Percentiles rank a stretch among this genome's conserved stretches.
phyloP scores from a whole-genome alignment of 2,888 invertebrate species.

The Rhogogaster chlorosoma region DNA sequence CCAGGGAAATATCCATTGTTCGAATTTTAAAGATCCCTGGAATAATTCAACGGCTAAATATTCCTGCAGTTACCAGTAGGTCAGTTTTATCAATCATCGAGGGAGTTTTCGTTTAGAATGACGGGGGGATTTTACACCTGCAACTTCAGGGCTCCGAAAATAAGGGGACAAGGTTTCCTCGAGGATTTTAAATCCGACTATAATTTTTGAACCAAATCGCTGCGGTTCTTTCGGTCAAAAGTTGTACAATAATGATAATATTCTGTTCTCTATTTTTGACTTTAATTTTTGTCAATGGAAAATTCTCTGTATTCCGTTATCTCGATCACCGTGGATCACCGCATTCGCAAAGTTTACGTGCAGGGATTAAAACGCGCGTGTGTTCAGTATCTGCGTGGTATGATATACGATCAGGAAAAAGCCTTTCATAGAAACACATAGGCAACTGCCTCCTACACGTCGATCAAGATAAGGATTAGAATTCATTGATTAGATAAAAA shows the following conservation, averaged over 20 bases:
- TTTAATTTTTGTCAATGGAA: background rate
- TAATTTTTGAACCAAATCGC: background rate
- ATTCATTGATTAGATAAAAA: background rate
- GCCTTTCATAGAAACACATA: background rate
- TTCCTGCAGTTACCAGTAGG: background rate
- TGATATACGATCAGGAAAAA: background rate
- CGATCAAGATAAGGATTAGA: background rate
- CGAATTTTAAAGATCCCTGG: background rate
- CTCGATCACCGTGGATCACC: background rate
- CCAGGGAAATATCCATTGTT: slow-evolving; percentile 3
- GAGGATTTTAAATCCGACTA: background rate
- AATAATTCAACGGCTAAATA: background rate
- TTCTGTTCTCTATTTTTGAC: background rate
- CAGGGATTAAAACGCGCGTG: background rate
- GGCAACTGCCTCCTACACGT: background rate
- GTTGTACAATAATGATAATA: background rate
- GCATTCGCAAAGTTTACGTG: background rate
- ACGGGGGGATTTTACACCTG: background rate
- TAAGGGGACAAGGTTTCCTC: background rate
- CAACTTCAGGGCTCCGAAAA: background rate
- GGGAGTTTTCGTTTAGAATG: background rate
- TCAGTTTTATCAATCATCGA: background rate
- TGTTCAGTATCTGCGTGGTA: background rate
- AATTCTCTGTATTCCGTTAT: background rate
- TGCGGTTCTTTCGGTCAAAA: background rate